Percentiles rank a stretch among this genome's conserved stretches.
Conservation (phyloP, 2,888 invertebrate genomes). For the Eupithecia inturbata region DNA sequence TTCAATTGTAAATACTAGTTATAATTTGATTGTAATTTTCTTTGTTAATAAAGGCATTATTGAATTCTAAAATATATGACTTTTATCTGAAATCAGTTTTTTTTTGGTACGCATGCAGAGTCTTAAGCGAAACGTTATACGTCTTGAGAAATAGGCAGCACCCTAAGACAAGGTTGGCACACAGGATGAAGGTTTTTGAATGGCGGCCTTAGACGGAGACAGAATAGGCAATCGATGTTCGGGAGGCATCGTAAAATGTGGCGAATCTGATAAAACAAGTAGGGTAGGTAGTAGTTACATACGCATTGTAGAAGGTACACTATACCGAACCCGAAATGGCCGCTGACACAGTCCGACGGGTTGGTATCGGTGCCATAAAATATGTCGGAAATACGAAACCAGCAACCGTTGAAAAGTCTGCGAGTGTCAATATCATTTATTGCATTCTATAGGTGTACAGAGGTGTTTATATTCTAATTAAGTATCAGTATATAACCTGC, state of each 20-base stretch:
- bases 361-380: neutral
- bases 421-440: too few species aligned
- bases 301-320: neutral
- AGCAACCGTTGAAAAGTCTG: neutral
- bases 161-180: neutral
- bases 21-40: too few species aligned
- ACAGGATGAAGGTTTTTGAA: conserved; percentile 1
- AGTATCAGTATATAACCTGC: too few species aligned
- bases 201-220: neutral
- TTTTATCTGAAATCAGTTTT: neutral
- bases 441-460: too few species aligned
- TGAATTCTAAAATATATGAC: neutral
- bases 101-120: neutral
- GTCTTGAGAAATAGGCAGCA: neutral
- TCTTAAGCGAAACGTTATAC: neutral
- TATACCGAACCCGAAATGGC: neutral
- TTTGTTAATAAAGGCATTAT: too few species aligned
- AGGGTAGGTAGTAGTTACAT: neutral
- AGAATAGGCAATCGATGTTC: conserved; percentile 6
- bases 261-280: neutral
- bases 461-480: too few species aligned
- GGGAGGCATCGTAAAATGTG: conserved; percentile 9
- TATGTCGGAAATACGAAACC: neutral
- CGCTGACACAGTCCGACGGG: neutral
- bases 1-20: too few species aligned